phyloP scores from a whole-genome alignment of 1,140 invertebrate genomes.

The Halesus radiatus region DNA sequence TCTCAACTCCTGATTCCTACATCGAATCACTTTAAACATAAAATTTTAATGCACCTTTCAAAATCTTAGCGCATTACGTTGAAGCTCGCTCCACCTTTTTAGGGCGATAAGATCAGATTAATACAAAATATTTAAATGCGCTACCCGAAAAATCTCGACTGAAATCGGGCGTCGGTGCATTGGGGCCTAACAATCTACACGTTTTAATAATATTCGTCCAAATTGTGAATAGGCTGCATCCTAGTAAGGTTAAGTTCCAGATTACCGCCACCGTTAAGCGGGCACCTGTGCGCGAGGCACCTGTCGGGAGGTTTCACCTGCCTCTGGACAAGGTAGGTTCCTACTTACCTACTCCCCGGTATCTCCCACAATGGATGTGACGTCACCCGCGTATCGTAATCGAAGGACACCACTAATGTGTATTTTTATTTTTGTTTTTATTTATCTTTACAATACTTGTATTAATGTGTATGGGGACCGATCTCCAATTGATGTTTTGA shows the following conservation, averaged over 20 bases:
- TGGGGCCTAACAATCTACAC: neutral
- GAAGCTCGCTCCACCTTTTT: neutral
- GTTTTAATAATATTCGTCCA: neutral
- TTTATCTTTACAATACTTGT: too few species aligned
- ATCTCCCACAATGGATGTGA: neutral
- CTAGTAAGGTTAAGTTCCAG: conserved; percentile 1
- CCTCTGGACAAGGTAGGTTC: neutral
- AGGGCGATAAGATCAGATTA: conserved; percentile 9
- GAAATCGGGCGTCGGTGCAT: neutral
- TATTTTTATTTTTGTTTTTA: neutral
- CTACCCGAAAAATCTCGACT: neutral
- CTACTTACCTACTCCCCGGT: neutral
- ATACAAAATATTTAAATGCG: conserved; percentile 16
- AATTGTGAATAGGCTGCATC: too few species aligned
- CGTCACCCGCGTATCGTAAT: neutral
- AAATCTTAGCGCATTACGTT: too few species aligned
- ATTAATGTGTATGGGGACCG: too few species aligned
- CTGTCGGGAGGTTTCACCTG: conserved; percentile 5
- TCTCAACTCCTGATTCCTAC: neutral
- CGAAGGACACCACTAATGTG: neutral
- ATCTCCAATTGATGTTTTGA: too few species aligned
- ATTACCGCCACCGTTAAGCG: neutral
- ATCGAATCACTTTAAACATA: neutral
- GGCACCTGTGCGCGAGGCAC: neutral
- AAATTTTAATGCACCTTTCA: neutral